Evolutionary conservation across 2,113 vertebrate genomes (phyloP).

Genomic region (Heterotilapia buettikoferi): DNA sequence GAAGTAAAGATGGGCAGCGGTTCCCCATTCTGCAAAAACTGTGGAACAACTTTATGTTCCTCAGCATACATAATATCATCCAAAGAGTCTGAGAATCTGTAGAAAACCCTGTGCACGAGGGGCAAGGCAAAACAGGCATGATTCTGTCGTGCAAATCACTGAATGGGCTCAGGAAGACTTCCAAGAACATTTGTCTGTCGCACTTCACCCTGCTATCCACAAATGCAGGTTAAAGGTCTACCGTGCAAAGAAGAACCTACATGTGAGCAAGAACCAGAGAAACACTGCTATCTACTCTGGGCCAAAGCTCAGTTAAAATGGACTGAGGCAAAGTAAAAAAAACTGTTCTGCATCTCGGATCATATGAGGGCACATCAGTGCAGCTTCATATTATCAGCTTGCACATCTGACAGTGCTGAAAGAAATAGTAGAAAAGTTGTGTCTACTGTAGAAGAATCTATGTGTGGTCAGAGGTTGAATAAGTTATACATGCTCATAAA

Average conservation of each 20-base stretch:
- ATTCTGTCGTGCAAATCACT: background rate
- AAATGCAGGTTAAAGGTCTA: background rate
- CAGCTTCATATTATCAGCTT: background rate
- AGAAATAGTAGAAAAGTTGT: background rate
- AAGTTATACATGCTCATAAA: background rate
- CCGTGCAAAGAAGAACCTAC: background rate
- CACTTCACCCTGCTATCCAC: background rate
- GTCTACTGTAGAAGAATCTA: background rate
- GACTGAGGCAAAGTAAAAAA: background rate
- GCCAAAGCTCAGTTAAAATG: background rate
- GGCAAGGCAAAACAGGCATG: background rate
- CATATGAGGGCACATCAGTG: background rate
- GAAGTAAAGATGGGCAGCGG: background rate
- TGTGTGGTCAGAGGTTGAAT: background rate
- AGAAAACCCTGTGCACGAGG: background rate
- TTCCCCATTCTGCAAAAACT: background rate
- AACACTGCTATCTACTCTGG: background rate
- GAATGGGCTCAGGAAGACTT: background rate
- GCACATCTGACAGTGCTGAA: background rate
- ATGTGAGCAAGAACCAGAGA: background rate
- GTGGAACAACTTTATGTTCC: background rate
- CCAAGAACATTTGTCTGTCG: background rate
- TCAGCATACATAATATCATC: background rate
- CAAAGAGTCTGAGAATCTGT: background rate
- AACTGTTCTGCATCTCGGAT: background rate